Evolutionary conservation across 2,797 vertebrate species (phyloP).

Genomic region (Coregonus ussuriensis): DNA sequence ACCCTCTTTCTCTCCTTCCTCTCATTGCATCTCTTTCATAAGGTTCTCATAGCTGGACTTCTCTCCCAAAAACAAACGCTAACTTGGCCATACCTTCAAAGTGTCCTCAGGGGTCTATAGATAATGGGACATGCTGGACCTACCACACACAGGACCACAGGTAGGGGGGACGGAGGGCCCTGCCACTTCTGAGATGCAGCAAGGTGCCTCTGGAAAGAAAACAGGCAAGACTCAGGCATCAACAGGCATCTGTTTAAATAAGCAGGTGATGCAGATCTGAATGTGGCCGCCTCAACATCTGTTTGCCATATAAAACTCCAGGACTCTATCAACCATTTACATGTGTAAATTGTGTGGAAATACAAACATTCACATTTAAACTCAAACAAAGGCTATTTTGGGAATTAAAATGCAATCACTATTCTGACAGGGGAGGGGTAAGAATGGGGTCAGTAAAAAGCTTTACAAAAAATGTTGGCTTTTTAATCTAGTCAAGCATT

Average conservation of each 20-base stretch:
- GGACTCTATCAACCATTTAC: conserved; percentile 66
- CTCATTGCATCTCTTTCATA: conserved; percentile 5
- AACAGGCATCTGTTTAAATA: conserved; percentile 67
- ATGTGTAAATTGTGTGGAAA: conserved; percentile 66
- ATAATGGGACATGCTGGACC: conserved; percentile 69
- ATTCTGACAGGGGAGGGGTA: conserved; percentile 24
- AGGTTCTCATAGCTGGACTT: conserved; percentile 20
- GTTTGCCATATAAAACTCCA: conserved; percentile 76
- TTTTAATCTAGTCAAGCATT: background rate
- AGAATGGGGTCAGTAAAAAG: background rate
- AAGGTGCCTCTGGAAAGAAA: conserved; percentile 44
- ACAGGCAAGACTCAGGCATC: conserved; percentile 35
- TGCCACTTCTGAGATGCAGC: conserved; percentile 58
- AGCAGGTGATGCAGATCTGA: conserved; percentile 70
- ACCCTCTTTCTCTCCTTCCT: background rate
- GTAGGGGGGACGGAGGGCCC: conserved; percentile 45
- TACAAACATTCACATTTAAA: conserved; percentile 61
- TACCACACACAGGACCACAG: conserved; percentile 70
- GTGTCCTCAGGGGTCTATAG: conserved; percentile 51
- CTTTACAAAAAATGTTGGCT: background rate
- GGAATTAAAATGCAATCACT: conserved; percentile 23
- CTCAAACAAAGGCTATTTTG: conserved; percentile 38
- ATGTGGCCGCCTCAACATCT: conserved; percentile 65
- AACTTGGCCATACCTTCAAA: conserved; percentile 78
- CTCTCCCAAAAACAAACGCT: conserved; percentile 65